Evolutionary conservation across 1,140 invertebrate genomes (phyloP), one percentile per base, ranked within the genome.

Genomic region (Pseudomyrmex pallidus): DNA sequence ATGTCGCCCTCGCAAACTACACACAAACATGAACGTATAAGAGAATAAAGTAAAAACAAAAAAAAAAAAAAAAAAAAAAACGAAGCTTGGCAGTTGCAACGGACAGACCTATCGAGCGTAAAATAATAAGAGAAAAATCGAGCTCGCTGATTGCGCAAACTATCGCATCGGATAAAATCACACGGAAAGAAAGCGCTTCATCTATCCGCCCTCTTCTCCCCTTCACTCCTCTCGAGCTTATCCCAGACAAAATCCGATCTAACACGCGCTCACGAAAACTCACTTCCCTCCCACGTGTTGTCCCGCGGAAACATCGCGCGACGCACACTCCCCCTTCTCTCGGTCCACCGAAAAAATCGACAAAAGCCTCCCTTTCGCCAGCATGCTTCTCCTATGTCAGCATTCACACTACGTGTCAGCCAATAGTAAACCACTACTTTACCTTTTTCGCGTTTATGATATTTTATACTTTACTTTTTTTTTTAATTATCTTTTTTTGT

Each of bases 341-440:
- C 66, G 63, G 62, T 70, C 67, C 35, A 35, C 22, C 48, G 46
- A 59, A 56, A 77, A 66, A 88, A 88, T 85, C 67, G 76, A 84
- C 74, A 73, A 84, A 90, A 89, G 83, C 84, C 35, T 85, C 84
- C 74, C 87, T 48, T 85, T 76, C 62, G 80, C 89, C 90, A 90
- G 85, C 90, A 91, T 92, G 86, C 86, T 90, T 91, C 84, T 88
- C 84, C 89, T 90, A 90, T 90, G 64, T 92, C 91, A 91, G 91
- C 92, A 90, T 90, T 91, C 91, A 91, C 88, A 88, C 88, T 91
- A 91, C 86, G 90, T 89, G 67, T 92, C 90, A 90, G 90, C 88
- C 91, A 89, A 87, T 92, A 90, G 89, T 91, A 91, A 92, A 90
- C 85, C 91, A 91, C 92, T 93, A 93, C 90, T 91, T 85, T 92